Base-by-base conservation (phyloP, 2,113 vertebrate genomes). In the Corythornis cristatus region DNA sequence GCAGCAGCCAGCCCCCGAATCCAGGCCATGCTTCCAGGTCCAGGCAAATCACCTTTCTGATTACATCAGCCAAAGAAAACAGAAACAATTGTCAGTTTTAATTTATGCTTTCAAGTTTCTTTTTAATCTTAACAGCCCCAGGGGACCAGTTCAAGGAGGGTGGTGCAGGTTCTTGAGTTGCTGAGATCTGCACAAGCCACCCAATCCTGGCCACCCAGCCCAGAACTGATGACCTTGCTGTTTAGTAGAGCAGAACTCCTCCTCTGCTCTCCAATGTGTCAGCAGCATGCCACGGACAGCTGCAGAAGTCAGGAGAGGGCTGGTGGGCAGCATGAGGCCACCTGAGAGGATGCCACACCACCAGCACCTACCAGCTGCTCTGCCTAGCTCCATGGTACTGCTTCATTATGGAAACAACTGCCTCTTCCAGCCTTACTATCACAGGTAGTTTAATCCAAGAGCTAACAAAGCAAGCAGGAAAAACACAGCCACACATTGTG, bases 381-480 rank as follows among this genome's bases (percentile, higher is more conserved):
- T 50, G 58, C 51, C 51, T 9, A 48, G 61, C 31, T 82, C 48
- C 3, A 1, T 16, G 29, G 25, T 78, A 81, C 26, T 3, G 4
- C 35, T 51, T 81, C 7, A 43, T 68, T 94, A 73, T 8, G 16
- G 74, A 74, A 94, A 78, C 61, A 86, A 68, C 56, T 15, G 20
- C 37, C 60, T 78, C 85, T 73, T 57, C 42, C 3, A 35, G 58
- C 46, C 61, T 46, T 61, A 73, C 31, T 61, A 51, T 56, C 88
- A 54, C 60, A 95, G 90, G 91, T 83, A 89, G 80, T 15, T 93
- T 92, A 91, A 94, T 91, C 48, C 88, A 78, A 54, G 82, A 84
- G 71, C 68, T 75, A 83, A 83, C 21, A 37, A 83, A 91, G 88
- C 90, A 91, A 96, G 88, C 11, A 28, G 42, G 83, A 64, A 86